Conservation (phyloP, 2,113 vertebrate species). For the human (Homo sapiens) region DNA sequence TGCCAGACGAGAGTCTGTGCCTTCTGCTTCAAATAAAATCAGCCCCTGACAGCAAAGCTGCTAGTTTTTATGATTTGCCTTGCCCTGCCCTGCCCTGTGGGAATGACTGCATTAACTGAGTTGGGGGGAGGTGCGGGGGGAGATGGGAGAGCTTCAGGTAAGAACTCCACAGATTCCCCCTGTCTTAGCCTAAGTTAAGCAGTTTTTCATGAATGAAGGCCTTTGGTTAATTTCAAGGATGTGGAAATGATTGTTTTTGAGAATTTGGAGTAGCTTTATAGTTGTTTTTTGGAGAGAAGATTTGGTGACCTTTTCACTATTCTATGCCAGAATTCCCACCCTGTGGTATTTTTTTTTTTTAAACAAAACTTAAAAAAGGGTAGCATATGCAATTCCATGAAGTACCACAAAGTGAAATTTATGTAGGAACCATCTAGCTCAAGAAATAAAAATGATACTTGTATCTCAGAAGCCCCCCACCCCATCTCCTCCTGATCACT, state of each 20-base stretch:
- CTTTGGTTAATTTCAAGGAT: background rate
- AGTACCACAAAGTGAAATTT: background rate
- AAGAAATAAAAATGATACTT: background rate
- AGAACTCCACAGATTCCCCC: background rate
- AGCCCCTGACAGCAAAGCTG: background rate
- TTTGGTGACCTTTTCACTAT: background rate
- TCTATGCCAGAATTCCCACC: background rate
- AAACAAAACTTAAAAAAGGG: background rate
- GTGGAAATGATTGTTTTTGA: background rate
- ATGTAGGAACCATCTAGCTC: background rate
- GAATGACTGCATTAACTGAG: accelerated
- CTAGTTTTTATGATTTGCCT: accelerated
- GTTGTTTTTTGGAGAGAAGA: background rate
- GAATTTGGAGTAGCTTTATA: background rate
- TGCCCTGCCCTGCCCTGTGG: background rate
- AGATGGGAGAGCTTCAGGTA: background rate
- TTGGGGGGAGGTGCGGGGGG: no score
- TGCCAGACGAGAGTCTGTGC: background rate
- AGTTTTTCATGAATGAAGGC: background rate
- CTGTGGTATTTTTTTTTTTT: background rate
- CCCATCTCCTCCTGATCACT: accelerated
- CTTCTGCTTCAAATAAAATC: background rate
- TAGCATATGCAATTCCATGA: background rate
- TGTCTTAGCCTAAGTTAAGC: no score
- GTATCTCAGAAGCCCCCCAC: accelerated